Evolutionary conservation across 2,113 vertebrate species (phyloP), one percentile per base, ranked within the genome.

Genomic region (Cryptotis parvus): DNA sequence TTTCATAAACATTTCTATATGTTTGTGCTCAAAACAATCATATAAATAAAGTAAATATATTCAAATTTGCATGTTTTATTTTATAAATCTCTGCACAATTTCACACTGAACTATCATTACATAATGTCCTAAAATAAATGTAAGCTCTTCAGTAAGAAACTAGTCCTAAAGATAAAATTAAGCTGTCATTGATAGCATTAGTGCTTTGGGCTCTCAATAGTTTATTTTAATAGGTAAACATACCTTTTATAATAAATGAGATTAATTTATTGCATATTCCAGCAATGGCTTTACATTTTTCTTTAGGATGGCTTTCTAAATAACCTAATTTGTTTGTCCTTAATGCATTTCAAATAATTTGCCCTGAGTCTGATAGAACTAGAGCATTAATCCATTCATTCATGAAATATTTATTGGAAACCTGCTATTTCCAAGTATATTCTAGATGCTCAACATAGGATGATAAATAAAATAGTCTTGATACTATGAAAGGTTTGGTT

Each of bases 151-250:
- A 87, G 24, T 4, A 81, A 66, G 83, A 41, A 63, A 12, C 0
- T 77, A 70, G 61, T 65, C 6, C 74, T 73, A 75, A 20, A 75
- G 41, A 84, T 73, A 84, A 83, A 91, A 55, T 84, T 65, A 81
- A 33, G 49, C 18, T 75, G 27, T 41, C 9, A 11, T 27, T 72
- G 35, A 90, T 6, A 22, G 80, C 49, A 76, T 72, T 68, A 39
- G 55, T 58, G 5, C 10, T 91, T 86, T 49, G 7, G 1, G 9
- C 26, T 75, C 74, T 76, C 80, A 68, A 72, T 35, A 4, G n/a
- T 41, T 58, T 6, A 74, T 41, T 65, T 83, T 69, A 75, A 49
- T 52, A 82, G 18, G 4, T 39, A 55, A 93, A 61, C 41, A 43
- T 1, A 77, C 39, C 9, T 55, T 65, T 84, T 45, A 58, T 37